Evolutionary conservation across 2,113 vertebrate genomes (phyloP), one percentile per base, ranked within the genome.

Genomic region (Cyanoderma ruficeps): DNA sequence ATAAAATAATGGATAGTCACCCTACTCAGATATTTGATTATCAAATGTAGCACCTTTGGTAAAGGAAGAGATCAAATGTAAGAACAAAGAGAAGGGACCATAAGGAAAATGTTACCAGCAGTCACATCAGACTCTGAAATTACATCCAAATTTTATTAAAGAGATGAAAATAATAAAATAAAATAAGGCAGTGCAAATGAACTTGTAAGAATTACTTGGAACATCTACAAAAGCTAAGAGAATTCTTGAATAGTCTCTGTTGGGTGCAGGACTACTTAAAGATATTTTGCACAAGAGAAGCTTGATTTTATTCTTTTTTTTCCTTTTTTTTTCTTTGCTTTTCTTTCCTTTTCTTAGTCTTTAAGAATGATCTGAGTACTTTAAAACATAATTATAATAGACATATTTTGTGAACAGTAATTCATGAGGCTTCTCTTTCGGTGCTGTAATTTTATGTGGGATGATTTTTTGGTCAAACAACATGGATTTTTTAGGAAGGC

Each of bases 261-360:
- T 94, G 31, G 6, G 2, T 7, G 7, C 23, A 84, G n/a, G 63
- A 57, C 30, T 85, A 14, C 56, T 83, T 93, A 79, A 84, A 44
- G 75, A 93, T 87, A 53, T 49, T 70, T 24, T 74, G 8, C 13
- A 7, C 6, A 59, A 50, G 16, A 35, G 41, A 9, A 72, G 4
- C 12, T 68, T 93, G 39, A 39, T 4, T 35, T 39, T 39, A 4
- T 25, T 23, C 19, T 28, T 5, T 20, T 8, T 1, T 16, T 56
- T n/a, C 1, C 44, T 20, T 2, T 2, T 4, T 3, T 21, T 31
- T 10, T n/a, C n/a, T 9, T 2, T 3, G 4, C 31, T 4, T 7
- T 53, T 37, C 6, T 9, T 53, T 69, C 11, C 4, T 63, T 44
- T 42, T 18, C 11, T 69, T 46, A 25, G 9, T 60, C 23, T 52